Evolutionary conservation across 2,888 invertebrate genomes (phyloP).

Genomic region (Schrankia costaestrigalis): DNA sequence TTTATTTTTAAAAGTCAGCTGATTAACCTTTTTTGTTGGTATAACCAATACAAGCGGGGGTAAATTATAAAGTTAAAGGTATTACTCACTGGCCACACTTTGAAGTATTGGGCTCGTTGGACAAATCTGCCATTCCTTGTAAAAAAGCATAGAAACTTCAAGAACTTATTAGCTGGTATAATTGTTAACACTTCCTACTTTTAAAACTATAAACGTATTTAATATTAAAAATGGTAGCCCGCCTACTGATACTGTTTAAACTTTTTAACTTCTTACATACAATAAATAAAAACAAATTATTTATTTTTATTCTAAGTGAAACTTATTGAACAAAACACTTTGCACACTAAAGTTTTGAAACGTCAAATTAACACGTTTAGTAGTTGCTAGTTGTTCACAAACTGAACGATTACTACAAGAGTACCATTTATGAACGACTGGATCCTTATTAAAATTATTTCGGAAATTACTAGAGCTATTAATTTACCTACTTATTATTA

Average conservation of each 20-base stretch:
- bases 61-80: too few species aligned
- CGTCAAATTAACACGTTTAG: constrained; percentile 26
- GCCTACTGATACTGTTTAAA: constrained; percentile 8
- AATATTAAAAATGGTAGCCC: constrained; percentile 9
- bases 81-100: constrained; percentile 58
- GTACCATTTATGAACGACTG: too few species aligned
- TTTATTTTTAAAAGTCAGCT: too few species aligned
- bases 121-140: constrained; percentile 58
- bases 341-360: constrained; percentile 23
- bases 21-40: too few species aligned
- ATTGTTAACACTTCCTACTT: constrained; percentile 13
- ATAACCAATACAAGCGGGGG: too few species aligned
- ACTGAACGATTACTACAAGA: too few species aligned
- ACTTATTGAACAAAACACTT: constrained; percentile 27
- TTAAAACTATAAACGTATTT: constrained; percentile 12
- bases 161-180: constrained; percentile 34
- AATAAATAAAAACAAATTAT: constrained; percentile 14
- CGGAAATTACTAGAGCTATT: too few species aligned
- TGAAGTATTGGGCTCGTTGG: constrained; percentile 42
- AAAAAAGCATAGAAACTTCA: constrained; percentile 70
- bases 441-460: too few species aligned
- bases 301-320: constrained; percentile 13
- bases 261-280: constrained; percentile 13
- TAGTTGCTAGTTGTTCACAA: background rate
- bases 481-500: too few species aligned